phyloP scores from a whole-genome alignment of 2,888 invertebrate species.

The Heliconius erato region DNA sequence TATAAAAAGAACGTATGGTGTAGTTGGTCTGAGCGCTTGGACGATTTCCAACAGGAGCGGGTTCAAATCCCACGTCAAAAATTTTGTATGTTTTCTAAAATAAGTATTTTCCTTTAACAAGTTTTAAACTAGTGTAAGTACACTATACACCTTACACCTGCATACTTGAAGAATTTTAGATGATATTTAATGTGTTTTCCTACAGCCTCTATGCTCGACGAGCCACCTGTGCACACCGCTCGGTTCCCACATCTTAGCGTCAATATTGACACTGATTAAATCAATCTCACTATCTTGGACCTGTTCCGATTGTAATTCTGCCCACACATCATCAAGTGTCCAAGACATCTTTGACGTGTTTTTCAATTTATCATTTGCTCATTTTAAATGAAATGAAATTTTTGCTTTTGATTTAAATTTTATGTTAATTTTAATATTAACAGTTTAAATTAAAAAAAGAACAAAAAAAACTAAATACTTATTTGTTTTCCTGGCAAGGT shows the following conservation, averaged over 20 bases:
- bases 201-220: slow-evolving; percentile 48
- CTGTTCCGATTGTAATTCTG: slow-evolving; percentile 51
- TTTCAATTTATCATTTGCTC: neutral
- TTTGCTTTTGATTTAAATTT: neutral
- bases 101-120: neutral
- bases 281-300: slow-evolving; percentile 75
- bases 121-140: neutral
- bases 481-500: too few relatives aligned
- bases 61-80: too few relatives aligned
- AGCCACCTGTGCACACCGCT: slow-evolving; percentile 82
- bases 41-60: too few relatives aligned
- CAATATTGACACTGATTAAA: slow-evolving; percentile 84
- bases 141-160: neutral
- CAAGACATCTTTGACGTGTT: neutral
- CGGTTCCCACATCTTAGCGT: slow-evolving; percentile 75
- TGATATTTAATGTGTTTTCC: slow-evolving; percentile 44
- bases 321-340: slow-evolving; percentile 41
- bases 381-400: neutral
- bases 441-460: too few relatives aligned
- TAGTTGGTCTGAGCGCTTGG: too few relatives aligned
- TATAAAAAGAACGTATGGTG: too few relatives aligned
- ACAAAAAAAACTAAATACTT: too few relatives aligned
- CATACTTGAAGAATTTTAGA: neutral
- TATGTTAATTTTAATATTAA: too few relatives aligned
- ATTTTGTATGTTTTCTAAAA: too few relatives aligned